These are phyloP conservation scores for Creontiades dilutus DNA, from an alignment of 2,888 invertebrate species.

Conservation along the genomic window DNA sequence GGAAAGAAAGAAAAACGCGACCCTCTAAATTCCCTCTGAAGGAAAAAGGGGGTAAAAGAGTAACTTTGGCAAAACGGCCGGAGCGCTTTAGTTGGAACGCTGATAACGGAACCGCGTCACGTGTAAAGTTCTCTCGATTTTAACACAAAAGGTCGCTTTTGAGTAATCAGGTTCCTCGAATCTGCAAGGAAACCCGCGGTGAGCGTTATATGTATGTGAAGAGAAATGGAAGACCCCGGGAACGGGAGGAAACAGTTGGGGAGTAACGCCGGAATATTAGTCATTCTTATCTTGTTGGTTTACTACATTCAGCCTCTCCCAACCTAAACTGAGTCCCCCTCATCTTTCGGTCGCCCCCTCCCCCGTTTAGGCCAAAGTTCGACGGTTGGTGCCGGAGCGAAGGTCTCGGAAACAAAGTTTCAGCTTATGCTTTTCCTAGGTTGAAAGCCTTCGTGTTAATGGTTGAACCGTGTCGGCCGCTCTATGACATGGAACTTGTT, in stretches of 20 bases:
- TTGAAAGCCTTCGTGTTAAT: slow-evolving; percentile 16
- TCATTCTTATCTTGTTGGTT: slow-evolving; percentile 64
- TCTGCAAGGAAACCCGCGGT: slow-evolving; percentile 5
- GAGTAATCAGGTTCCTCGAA: slow-evolving; percentile 53
- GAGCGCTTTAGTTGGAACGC: slow-evolving; percentile 13
- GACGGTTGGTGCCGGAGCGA: slow-evolving; percentile 12
- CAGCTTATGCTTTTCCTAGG: slow-evolving; percentile 14
- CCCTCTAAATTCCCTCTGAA: slow-evolving; percentile 14
- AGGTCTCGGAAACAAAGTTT: slow-evolving; percentile 23
- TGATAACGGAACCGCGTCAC: slow-evolving; percentile 41
- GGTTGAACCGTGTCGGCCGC: slow-evolving; percentile 43
- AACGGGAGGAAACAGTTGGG: slow-evolving; percentile 25
- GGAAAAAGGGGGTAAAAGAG: slow-evolving; percentile 4
- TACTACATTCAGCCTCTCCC: slow-evolving; percentile 35
- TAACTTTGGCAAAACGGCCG: slow-evolving; percentile 19
- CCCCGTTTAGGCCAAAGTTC: background rate
- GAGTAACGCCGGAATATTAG: slow-evolving; percentile 55
- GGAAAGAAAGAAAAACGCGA: slow-evolving; percentile 6
- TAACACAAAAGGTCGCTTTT: slow-evolving; percentile 44
- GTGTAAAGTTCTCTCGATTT: slow-evolving; percentile 49
- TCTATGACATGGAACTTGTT: slow-evolving; percentile 47
- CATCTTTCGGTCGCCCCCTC: slow-evolving; percentile 6
- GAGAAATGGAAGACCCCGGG: slow-evolving; percentile 36
- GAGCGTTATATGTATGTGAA: slow-evolving; percentile 48
- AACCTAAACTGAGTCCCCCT: background rate